Conservation (phyloP, 1,140 invertebrate genomes). For the Micrasema minimum region DNA sequence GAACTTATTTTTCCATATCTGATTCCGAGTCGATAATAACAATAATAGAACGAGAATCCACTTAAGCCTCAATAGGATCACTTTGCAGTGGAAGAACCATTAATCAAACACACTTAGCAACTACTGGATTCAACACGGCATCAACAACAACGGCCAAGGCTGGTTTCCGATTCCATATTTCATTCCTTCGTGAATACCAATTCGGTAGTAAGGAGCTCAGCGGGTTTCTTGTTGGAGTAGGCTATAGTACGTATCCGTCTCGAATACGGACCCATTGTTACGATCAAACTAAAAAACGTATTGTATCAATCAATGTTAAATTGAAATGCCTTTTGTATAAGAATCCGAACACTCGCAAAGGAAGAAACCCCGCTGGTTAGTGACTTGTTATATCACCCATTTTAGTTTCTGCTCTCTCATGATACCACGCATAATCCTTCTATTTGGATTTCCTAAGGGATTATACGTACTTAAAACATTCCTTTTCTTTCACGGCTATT, state of each 20-base stretch:
- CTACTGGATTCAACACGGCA: constrained; percentile 43
- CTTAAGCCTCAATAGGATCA: constrained; percentile 52
- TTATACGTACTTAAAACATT: too few species aligned
- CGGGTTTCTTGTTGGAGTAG: constrained; percentile 11
- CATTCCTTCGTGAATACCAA: constrained; percentile 37
- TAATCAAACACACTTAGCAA: constrained; percentile 50
- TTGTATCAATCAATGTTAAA: constrained; percentile 53
- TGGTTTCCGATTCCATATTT: constrained; percentile 46
- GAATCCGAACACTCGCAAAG: constrained; percentile 38
- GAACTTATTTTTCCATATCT: constrained; percentile 44
- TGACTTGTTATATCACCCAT: constrained; percentile 35
- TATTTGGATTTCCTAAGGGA: background rate
- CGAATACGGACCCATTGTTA: constrained; percentile 34
- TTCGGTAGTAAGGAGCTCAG: constrained; percentile 41
- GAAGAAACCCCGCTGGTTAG: constrained; percentile 50
- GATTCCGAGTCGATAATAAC: constrained; percentile 48
- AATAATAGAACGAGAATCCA: constrained; percentile 50
- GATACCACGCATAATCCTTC: constrained; percentile 23
- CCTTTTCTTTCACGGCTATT: constrained; percentile 21
- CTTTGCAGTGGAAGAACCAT: constrained; percentile 47
- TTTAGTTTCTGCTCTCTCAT: constrained; percentile 31
- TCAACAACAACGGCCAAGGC: constrained; percentile 31
- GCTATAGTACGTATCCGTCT: background rate
- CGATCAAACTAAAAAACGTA: constrained; percentile 31
- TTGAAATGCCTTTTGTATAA: constrained; percentile 52